A percentile compares a stretch with the other conserved stretches of the same genome.
Evolutionary conservation across 2,113 vertebrate species (phyloP).

Genomic region (Syrrhaptes paradoxus): DNA sequence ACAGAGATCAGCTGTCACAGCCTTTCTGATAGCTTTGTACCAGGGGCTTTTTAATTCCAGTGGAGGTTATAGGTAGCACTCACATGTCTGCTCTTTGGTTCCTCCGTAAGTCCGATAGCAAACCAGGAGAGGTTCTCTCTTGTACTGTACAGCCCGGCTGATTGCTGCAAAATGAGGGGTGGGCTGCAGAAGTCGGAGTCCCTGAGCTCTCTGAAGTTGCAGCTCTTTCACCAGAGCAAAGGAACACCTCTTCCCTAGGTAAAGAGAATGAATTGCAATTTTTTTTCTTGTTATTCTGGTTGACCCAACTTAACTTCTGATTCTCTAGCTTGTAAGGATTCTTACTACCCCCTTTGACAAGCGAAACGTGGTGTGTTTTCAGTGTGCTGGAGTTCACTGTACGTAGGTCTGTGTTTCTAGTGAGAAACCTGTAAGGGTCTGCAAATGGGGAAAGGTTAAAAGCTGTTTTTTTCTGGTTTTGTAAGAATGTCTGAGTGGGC

Average conservation of each 20-base stretch:
- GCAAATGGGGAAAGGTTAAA: not conserved
- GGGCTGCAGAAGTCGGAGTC: not conserved
- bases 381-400: not conserved
- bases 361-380: not conserved
- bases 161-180: not conserved
- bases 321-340: not conserved
- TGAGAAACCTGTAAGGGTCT: not conserved
- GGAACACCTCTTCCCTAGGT: not conserved
- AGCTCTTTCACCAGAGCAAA: not conserved
- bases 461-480: not conserved
- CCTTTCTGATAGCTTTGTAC: not conserved
- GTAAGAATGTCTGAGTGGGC: not conserved
- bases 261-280: not conserved
- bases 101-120: not conserved
- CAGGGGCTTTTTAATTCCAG: not conserved
- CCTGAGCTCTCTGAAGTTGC: not conserved
- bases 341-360: not conserved
- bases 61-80: not conserved
- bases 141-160: not conserved
- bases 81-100: not conserved
- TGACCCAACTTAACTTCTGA: not conserved
- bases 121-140: not conserved
- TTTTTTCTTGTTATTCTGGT: not conserved
- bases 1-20: not conserved
- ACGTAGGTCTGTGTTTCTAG: not conserved